phyloP scores from a whole-genome alignment of 2,113 vertebrate genomes.

The Litocranius walleri region DNA sequence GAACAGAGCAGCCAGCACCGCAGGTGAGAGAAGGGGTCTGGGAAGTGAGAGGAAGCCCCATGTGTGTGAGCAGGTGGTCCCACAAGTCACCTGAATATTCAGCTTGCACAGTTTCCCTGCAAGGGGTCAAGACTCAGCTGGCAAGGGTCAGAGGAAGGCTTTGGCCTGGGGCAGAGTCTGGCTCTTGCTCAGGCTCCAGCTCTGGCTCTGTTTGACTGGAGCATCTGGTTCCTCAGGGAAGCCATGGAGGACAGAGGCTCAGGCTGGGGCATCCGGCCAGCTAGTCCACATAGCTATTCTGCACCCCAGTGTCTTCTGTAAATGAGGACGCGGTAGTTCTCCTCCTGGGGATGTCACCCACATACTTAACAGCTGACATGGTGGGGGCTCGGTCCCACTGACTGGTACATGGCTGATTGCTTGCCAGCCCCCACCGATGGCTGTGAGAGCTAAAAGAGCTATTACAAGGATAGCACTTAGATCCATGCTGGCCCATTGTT shows the following conservation, averaged over 20 bases:
- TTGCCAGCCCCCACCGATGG: too few relatives aligned
- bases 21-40: background rate
- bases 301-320: background rate
- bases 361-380: background rate
- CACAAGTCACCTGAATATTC: background rate
- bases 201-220: background rate
- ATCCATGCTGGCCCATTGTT: background rate
- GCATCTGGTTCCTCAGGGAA: background rate
- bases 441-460: background rate
- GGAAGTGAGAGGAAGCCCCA: background rate
- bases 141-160: background rate
- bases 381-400: background rate
- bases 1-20: background rate
- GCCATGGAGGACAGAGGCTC: background rate
- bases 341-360: background rate
- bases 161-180: fast-evolving
- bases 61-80: background rate
- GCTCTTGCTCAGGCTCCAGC: fast-evolving
- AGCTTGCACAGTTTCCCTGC: background rate
- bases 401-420: background rate
- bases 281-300: background rate
- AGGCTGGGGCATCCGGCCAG: background rate
- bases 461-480: background rate
- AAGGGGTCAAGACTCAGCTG: background rate
- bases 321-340: background rate